phyloP scores from a whole-genome alignment of 2,888 invertebrate genomes.

The Blastobasis lacticolella region DNA sequence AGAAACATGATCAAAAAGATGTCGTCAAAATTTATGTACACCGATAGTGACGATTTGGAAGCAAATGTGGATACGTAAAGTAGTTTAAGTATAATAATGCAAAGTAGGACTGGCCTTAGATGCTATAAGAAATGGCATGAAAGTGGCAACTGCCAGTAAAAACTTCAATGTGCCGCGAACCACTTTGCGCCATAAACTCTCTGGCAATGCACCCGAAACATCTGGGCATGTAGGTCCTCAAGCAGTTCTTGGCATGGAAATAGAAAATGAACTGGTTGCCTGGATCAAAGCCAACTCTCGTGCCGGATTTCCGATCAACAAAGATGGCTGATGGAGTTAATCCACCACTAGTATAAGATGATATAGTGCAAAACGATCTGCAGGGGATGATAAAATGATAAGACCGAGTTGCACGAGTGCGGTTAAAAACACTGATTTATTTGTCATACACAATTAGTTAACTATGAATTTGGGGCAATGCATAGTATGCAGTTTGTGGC shows the following conservation, averaged over 20 bases:
- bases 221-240: conserved; percentile 22
- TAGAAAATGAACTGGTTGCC: conserved; percentile 14
- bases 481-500: no score
- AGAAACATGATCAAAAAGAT: neutral
- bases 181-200: conserved; percentile 17
- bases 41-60: neutral
- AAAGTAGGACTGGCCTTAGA: conserved; percentile 2
- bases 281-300: conserved; percentile 19
- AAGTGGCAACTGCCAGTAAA: conserved; percentile 10
- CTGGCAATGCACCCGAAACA: conserved; percentile 17
- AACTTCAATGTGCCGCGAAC: conserved; percentile 16
- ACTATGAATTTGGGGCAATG: no score
- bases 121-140: conserved; percentile 11
- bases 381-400: no score
- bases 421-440: no score
- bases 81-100: conserved; percentile 2
- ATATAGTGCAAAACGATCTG: no score
- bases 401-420: no score
- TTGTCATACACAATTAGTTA: no score
- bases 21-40: conserved; percentile 6
- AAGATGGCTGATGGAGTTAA: no score
- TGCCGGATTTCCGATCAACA: conserved; percentile 17
- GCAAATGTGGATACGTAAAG: neutral
- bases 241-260: conserved; percentile 17
- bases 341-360: no score